Evolutionary conservation across 1,140 invertebrate genomes (phyloP).

Genomic region (Drosophila tani): DNA sequence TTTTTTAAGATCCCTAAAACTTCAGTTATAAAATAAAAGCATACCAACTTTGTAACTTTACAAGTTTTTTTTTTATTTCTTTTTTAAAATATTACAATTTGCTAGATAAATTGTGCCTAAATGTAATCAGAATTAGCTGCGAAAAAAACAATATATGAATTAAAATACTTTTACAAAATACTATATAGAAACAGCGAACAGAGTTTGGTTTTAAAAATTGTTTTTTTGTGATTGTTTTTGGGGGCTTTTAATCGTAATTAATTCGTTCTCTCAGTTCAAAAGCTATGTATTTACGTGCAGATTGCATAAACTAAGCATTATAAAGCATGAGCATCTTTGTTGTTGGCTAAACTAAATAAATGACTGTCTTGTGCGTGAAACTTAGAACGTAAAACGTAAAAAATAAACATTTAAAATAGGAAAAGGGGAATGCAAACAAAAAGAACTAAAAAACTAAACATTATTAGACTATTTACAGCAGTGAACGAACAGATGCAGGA

Average conservation of each 20-base stretch:
- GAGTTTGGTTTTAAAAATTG: constrained; percentile 39
- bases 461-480: constrained; percentile 73
- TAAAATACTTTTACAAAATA: constrained; percentile 81
- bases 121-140: constrained; percentile 64
- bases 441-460: constrained; percentile 33
- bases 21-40: not conserved
- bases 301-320: constrained; percentile 68
- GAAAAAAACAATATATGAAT: constrained; percentile 68
- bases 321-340: constrained; percentile 76
- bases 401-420: constrained; percentile 40
- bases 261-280: constrained; percentile 62
- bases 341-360: constrained; percentile 70
- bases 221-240: constrained; percentile 23
- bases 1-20: not conserved
- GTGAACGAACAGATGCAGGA: constrained; percentile 51
- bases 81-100: constrained; percentile 79
- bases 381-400: constrained; percentile 44
- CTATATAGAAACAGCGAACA: constrained; percentile 72
- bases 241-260: constrained; percentile 31
- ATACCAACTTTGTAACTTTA: constrained; percentile 55
- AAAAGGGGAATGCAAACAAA: constrained; percentile 56
- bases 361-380: constrained; percentile 79
- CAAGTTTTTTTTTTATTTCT: constrained; percentile 66
- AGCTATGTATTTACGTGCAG: constrained; percentile 64
- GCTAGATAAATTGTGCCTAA: constrained; percentile 80